Conservation (phyloP, 2,888 invertebrate species). For the Mactromeris polynyma region DNA sequence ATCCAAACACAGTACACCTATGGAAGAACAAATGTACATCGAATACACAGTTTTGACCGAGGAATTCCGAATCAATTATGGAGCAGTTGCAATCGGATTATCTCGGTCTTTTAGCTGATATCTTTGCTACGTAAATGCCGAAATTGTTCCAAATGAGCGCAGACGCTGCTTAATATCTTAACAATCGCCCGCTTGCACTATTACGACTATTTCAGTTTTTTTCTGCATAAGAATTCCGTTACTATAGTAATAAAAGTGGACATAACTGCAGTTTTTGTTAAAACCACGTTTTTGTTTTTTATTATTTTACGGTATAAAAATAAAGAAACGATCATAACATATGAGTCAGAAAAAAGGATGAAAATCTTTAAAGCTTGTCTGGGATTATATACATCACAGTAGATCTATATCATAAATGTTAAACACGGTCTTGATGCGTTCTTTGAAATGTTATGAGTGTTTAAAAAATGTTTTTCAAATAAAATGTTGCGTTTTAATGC, state of each 20-base stretch:
- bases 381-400: background rate
- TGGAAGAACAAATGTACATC: no score
- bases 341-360: constrained; percentile 2
- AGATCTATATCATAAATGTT: constrained; percentile 3
- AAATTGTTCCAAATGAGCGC: no score
- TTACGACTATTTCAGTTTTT: background rate
- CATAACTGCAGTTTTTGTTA: background rate
- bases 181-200: no score
- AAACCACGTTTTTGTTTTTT: background rate
- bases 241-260: background rate
- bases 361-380: background rate
- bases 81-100: no score
- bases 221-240: background rate
- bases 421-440: background rate
- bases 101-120: no score
- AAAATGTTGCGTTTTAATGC: background rate
- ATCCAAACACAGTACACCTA: no score
- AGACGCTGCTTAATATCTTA: no score
- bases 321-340: background rate
- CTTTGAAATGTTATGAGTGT: background rate
- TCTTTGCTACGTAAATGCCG: no score
- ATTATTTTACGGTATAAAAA: background rate
- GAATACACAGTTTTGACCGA: no score
- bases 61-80: no score
- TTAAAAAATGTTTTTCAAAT: background rate